These are phyloP conservation scores for Coracias cyanogaster DNA, from an alignment of 2,797 vertebrate genomes.

Conservation along the genomic window DNA sequence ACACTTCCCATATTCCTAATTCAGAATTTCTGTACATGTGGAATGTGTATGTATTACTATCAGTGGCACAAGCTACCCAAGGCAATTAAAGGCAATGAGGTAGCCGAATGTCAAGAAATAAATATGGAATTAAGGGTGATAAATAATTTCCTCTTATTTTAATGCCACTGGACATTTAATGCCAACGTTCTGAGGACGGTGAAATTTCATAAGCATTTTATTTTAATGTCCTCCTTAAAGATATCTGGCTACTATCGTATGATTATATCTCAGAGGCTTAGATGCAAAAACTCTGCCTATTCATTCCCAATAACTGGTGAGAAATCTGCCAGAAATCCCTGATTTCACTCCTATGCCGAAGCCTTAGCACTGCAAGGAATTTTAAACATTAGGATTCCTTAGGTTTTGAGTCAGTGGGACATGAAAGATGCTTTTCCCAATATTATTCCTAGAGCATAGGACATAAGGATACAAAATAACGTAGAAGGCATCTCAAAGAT, in stretches of 20 bases:
- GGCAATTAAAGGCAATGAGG: neutral
- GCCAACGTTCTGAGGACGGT: neutral
- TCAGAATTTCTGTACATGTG: neutral
- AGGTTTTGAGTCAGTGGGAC: neutral
- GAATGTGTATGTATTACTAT: neutral
- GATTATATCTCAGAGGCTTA: neutral
- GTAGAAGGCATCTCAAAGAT: neutral
- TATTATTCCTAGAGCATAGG: neutral
- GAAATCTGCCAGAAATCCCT: neutral
- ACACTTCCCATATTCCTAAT: neutral
- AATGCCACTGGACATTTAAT: neutral
- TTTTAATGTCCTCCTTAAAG: neutral
- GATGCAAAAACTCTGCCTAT: neutral
- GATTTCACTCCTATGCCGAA: neutral
- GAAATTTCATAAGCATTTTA: neutral
- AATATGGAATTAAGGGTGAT: neutral
- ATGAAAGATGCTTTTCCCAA: neutral
- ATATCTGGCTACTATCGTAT: neutral
- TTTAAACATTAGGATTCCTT: neutral
- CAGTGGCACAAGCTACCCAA: neutral
- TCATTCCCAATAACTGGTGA: neutral
- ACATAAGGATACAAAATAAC: neutral
- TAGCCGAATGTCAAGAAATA: neutral
- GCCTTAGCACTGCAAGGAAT: neutral
- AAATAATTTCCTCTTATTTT: neutral